Conservation (phyloP, 2,113 vertebrate species). For the Perca schrenkii region DNA sequence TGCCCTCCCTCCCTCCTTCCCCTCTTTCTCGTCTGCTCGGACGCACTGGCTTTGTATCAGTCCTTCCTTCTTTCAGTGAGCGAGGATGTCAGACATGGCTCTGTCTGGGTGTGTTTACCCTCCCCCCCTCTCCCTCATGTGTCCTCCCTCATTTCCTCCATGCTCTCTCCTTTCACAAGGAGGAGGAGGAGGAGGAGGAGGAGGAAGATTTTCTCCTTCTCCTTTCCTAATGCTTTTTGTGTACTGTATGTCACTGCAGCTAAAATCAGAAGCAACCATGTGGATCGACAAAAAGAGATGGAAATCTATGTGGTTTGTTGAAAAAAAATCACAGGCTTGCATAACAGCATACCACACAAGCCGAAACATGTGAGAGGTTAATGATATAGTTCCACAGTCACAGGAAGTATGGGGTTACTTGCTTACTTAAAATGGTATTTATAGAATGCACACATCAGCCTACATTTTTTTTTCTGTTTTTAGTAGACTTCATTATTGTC, state of each 20-base stretch:
- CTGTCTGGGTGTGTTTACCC: slow-evolving; percentile 79
- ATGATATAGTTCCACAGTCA: slow-evolving; percentile 53
- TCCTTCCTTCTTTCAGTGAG: slow-evolving; percentile 72
- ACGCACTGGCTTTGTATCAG: slow-evolving; percentile 59
- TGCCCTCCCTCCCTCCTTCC: slow-evolving; percentile 48
- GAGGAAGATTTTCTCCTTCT: slow-evolving; percentile 46
- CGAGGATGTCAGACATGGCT: slow-evolving; percentile 79
- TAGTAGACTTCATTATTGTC: too few relatives aligned
- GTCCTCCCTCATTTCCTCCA: slow-evolving; percentile 58
- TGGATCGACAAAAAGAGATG: slow-evolving; percentile 6
- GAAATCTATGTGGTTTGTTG: slow-evolving; percentile 3
- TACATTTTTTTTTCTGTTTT: not conserved
- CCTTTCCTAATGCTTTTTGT: slow-evolving; percentile 30
- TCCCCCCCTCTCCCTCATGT: slow-evolving; percentile 72
- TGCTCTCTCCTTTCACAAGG: slow-evolving; percentile 61
- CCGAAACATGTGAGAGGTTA: slow-evolving; percentile 25
- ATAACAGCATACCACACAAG: slow-evolving; percentile 17
- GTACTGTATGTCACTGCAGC: slow-evolving; percentile 41
- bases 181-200: slow-evolving; percentile 55
- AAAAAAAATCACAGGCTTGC: slow-evolving; percentile 21
- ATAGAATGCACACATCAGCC: slow-evolving; percentile 16
- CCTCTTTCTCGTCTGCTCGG: slow-evolving; percentile 48
- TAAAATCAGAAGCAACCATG: slow-evolving; percentile 29
- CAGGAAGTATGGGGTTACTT: slow-evolving; percentile 18
- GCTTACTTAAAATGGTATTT: slow-evolving; percentile 33